These are phyloP conservation scores for Sandelia bainsii DNA, from an alignment of 2,797 vertebrate genomes.

Conservation along the genomic window DNA sequence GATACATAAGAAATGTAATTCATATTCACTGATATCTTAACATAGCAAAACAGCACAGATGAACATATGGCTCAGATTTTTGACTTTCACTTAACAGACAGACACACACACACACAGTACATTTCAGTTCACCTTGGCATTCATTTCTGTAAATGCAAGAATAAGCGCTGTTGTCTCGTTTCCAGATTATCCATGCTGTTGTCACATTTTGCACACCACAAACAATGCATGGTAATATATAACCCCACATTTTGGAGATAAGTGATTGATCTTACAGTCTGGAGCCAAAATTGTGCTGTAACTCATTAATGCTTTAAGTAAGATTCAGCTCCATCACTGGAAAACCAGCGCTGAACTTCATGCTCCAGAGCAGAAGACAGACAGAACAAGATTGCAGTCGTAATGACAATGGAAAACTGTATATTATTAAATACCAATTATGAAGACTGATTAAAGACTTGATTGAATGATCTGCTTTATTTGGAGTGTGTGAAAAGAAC, in stretches of 20 bases:
- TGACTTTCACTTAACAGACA: constrained; percentile 11
- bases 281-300: constrained; percentile 30
- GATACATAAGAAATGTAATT: constrained; percentile 39
- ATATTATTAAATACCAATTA: constrained; percentile 4
- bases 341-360: background rate
- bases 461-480: constrained; percentile 14
- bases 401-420: background rate
- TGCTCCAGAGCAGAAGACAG: background rate
- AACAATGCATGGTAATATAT: constrained; percentile 42
- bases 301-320: constrained; percentile 7
- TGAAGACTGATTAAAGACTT: background rate
- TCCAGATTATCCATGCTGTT: constrained; percentile 29
- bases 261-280: constrained; percentile 6
- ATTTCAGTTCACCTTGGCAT: constrained; percentile 23
- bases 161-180: constrained; percentile 30
- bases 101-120: constrained; percentile 10
- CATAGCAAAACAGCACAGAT: constrained; percentile 10
- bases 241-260: constrained; percentile 1
- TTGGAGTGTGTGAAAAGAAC: background rate
- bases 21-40: constrained; percentile 28
- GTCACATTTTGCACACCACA: constrained; percentile 17
- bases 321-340: constrained; percentile 22
- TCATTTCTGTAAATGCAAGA: constrained; percentile 14
- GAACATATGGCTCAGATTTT: constrained; percentile 10
- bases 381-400: background rate